Conservation (phyloP, 2,113 vertebrate genomes). For the Serinus canaria region DNA sequence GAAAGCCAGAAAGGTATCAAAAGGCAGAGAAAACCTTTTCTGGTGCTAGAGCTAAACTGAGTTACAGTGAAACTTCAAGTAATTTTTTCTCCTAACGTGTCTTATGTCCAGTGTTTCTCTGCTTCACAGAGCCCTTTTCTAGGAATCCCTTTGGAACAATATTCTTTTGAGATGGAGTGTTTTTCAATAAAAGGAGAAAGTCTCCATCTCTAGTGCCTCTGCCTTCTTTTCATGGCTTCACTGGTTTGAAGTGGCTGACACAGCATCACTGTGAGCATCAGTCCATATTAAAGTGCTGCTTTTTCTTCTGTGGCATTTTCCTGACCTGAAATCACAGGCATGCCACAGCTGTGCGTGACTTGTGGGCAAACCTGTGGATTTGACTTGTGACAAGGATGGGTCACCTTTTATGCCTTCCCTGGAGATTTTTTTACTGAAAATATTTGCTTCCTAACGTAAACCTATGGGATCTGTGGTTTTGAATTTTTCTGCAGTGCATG, state of each 20-base stretch:
- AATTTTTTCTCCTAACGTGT: not conserved
- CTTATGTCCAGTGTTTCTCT: not conserved
- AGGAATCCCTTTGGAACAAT: not conserved
- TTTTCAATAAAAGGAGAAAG: not conserved
- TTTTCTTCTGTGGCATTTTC: not conserved
- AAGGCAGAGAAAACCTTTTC: not conserved
- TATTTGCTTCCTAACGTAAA: not conserved
- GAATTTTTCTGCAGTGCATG: not conserved
- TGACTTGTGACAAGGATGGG: not conserved
- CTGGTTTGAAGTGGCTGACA: not conserved
- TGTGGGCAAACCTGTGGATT: fast-evolving
- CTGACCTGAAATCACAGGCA: not conserved
- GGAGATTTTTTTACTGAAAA: not conserved
- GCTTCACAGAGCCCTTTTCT: not conserved
- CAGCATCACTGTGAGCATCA: not conserved
- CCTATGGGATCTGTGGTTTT: not conserved
- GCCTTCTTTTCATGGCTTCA: not conserved
- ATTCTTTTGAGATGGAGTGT: not conserved
- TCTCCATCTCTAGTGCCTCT: not conserved
- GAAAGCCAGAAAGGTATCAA: not conserved
- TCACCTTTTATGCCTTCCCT: not conserved
- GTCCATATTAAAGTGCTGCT: not conserved
- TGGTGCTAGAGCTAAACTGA: not conserved
- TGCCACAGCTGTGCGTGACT: fast-evolving
- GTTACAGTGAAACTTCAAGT: not conserved